Evolutionary conservation across 2,888 invertebrate genomes (phyloP).

Genomic region (Limnephilus lunatus): DNA sequence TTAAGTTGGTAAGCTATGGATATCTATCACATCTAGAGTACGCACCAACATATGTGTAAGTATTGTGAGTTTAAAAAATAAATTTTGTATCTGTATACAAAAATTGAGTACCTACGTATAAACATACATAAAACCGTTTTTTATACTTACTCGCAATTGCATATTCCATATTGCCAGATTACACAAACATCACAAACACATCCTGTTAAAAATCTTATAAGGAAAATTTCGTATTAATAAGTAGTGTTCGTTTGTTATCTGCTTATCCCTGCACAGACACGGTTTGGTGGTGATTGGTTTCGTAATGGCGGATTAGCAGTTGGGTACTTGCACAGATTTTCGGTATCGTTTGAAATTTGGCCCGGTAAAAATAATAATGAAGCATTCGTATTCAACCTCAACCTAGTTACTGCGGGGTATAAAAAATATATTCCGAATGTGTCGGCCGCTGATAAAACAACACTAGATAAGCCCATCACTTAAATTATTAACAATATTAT

Average conservation of each 20-base stretch:
- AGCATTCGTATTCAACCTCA: conserved; percentile 33
- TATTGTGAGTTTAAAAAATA: no score
- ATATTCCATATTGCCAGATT: background rate
- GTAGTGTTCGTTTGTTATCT: background rate
- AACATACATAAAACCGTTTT: background rate
- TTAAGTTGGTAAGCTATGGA: no score
- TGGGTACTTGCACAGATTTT: background rate
- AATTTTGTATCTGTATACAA: background rate
- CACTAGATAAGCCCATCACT: background rate
- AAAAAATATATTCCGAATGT: conserved; percentile 17
- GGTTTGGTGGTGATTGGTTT: background rate
- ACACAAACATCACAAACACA: background rate
- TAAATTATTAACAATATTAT: background rate
- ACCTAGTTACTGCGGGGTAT: conserved; percentile 18
- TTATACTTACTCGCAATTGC: background rate
- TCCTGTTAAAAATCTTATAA: background rate
- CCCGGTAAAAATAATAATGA: conserved; percentile 36
- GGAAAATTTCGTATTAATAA: background rate
- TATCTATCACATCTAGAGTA: no score
- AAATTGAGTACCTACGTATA: no score
- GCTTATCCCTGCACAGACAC: background rate
- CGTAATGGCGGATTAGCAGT: background rate
- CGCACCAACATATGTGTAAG: no score
- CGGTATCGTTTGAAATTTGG: background rate
- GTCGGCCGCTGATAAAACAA: background rate